Evolutionary conservation across 2,888 invertebrate genomes (phyloP), one percentile per base, ranked within the genome.

Genomic region (Sabatieria punctata): DNA sequence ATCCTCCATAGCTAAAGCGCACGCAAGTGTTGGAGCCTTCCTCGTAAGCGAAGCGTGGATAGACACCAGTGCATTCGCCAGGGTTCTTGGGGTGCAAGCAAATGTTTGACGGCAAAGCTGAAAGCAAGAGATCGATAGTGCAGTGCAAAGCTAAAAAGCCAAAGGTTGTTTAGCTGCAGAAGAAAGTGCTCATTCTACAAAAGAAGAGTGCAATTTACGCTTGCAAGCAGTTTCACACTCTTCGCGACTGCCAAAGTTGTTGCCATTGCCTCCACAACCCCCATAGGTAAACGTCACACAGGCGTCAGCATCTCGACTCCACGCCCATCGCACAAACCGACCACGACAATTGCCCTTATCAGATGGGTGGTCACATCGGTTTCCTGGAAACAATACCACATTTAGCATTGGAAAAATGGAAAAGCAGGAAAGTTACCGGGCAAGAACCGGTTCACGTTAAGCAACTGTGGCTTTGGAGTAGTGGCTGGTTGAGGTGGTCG

Each of bases 1-100:
- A 71, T 27, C 70, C 69, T 30, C 64, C 63, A 53, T 68, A 70
- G 8, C 55, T 55, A 57, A 70, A 70, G 24, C 58, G 57, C 42
- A 63, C 57, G 54, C 70, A 70, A 41, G 51, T 48, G 4, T 57
- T 55, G 24, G 47, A 51, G 15, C 51, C 48, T 38, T 53, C 44
- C 52, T 68, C 62, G 54, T 62, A 69, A 47, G 61, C 65, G 55
- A 60, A 69, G 35, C 67, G 55, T n/a, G 46, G 53, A 47, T 55
- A 57, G 21, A 49, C 45, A 37, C 61, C 57, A 19, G 53, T 42
- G 45, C 63, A 64, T 8, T 51, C 52, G 2, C 69, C 69, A 36
- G 52, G 44, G 24, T 67, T 65, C 41, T 59, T 56, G 2, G 56
- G 53, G 44, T 61, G 55, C 6, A 55, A 54, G 53, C 68, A 68